Base-by-base conservation (phyloP, 1,140 invertebrate species). In the Scylla paramamosain region DNA sequence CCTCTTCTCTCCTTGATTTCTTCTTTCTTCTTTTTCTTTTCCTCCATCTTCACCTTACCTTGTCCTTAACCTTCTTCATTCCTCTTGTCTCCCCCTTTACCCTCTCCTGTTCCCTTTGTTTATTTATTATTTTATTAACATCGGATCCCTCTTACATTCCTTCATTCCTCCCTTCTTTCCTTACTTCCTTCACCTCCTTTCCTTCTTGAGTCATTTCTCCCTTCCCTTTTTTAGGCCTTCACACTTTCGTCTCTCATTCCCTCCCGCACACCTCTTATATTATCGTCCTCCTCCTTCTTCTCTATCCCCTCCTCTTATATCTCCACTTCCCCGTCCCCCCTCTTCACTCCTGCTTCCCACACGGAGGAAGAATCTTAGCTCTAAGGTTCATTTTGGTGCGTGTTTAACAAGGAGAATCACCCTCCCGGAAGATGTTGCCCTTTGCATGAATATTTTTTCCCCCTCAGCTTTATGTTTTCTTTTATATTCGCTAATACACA, bases 361-460 rank as follows among this genome's bases (percentile, higher is more conserved):
- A n/a, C 20, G n/a, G 1, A 77, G 20, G 20, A 77, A 77, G 67
- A 77, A 77, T n/a, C 67, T n/a, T n/a, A 20, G n/a, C 25, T 1
- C 1, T n/a, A 77, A 77, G 25, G 67, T 77, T n/a, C 67, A 77
- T 77, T 77, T 77, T 77, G 12, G 6, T 77, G 6, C 67, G 25
- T 77, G 67, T 77, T 77, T 77, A n/a, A 77, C n/a, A 77, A n/a
- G 67, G 67, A 77, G 20, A 77, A 77, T 77, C 67, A 77, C 20
- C 20, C 67, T n/a, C 67, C 1, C 20, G 67, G 67, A 77, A n/a
- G 20, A 20, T 1, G n/a, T 77, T 77, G 67, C 20, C 25, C 67
- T 77, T 77, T 77, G 2, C 25, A 25, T 77, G 67, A 59, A 59
- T 77, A 77, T 7, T n/a, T 77, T 77, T n/a, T n/a, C 20, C 39